Conservation (phyloP, 2,113 vertebrate species). For the Tragelaphus imberbis region DNA sequence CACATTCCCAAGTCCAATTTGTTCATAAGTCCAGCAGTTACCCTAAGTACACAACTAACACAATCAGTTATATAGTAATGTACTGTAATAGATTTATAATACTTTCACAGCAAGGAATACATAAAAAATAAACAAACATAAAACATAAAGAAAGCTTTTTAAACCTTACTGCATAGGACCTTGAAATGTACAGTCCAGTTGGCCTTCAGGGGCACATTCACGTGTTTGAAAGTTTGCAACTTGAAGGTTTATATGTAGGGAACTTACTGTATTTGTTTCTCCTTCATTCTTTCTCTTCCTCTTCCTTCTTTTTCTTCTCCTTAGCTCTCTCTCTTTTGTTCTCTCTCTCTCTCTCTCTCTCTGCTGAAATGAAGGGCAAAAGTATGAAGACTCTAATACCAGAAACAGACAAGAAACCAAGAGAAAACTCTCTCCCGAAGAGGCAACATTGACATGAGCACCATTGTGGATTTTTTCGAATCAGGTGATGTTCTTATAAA, state of each 20-base stretch:
- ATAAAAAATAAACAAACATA: background rate
- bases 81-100: background rate
- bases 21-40: background rate
- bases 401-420: conserved; percentile 15
- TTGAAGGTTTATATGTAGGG: background rate
- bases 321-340: background rate
- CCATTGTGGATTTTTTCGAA: conserved; percentile 51
- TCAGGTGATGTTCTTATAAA: conserved; percentile 32
- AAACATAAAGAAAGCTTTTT: background rate
- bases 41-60: background rate
- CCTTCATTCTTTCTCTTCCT: background rate
- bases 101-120: background rate
- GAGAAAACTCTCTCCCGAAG: conserved; percentile 57
- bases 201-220: background rate
- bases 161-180: background rate
- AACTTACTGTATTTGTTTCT: background rate
- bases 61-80: background rate
- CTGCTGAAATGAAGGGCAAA: conserved; percentile 68
- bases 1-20: background rate
- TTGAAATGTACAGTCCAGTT: background rate
- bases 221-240: background rate
- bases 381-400: conserved; percentile 66
- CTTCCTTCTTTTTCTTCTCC: background rate
- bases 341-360: background rate
- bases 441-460: conserved; percentile 54